Conservation (phyloP, 1,140 invertebrate genomes). For the Amphibalanus amphitrite region DNA sequence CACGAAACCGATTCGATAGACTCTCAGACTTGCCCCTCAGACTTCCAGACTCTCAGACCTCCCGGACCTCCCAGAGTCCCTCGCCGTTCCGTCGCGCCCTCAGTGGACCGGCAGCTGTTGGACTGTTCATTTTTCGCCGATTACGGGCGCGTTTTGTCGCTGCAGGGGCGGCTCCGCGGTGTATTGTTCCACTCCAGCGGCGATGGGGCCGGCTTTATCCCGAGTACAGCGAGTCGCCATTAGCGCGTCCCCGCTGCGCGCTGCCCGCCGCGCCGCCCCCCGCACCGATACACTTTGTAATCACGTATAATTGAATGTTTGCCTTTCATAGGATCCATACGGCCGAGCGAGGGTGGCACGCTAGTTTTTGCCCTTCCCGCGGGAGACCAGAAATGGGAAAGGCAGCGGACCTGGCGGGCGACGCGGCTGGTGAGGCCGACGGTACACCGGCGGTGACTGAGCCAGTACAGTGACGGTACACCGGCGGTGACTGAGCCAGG, state of each 20-base stretch:
- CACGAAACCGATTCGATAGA: no score
- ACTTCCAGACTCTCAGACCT: no score
- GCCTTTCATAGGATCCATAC: neutral
- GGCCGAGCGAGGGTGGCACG: no score
- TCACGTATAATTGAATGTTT: conserved; percentile 2
- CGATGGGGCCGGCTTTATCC: no score
- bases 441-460: no score
- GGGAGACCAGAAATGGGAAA: neutral
- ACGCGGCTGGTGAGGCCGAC: no score
- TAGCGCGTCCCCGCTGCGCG: neutral
- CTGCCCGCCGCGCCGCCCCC: no score
- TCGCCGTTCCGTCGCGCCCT: neutral
- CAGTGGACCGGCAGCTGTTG: neutral
- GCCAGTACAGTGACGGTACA: no score
- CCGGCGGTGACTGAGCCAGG: no score
- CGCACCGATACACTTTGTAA: neutral
- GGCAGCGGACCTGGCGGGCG: neutral
- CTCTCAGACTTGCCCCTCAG: no score
- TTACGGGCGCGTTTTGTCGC: neutral
- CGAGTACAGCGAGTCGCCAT: neutral
- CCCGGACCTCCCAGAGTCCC: no score
- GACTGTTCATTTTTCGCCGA: neutral
- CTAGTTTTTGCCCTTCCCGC: neutral
- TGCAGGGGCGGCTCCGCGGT: neutral
- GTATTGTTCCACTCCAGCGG: neutral